A percentile compares a stretch with the other conserved stretches of the same genome.
Conservation (phyloP, 2,797 vertebrate species). For the Acanthopagrus latus region DNA sequence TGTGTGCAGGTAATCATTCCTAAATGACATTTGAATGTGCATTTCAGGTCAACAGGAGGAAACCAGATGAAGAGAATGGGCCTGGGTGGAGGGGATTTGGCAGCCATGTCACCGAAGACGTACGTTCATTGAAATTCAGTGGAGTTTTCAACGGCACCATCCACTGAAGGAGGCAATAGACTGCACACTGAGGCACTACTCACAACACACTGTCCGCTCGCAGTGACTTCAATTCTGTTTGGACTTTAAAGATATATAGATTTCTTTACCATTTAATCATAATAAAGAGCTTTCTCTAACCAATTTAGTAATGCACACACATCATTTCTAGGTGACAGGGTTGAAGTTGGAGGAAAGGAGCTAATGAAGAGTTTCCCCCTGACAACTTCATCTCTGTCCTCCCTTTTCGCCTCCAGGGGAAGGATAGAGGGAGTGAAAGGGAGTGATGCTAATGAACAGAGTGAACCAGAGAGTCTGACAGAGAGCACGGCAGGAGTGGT, state of each 20-base stretch:
- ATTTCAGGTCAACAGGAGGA: background rate
- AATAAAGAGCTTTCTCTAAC: too few relatives aligned
- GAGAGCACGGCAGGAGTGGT: background rate
- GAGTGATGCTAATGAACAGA: constrained; percentile 18
- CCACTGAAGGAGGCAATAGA: too few relatives aligned
- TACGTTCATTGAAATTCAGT: too few relatives aligned
- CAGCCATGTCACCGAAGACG: too few relatives aligned
- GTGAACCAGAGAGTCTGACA: constrained; percentile 7
- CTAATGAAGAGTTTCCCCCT: constrained; percentile 4
- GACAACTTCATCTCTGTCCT: constrained; percentile 9
- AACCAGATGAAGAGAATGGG: background rate
- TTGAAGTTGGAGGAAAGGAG: background rate
- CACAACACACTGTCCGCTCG: too few relatives aligned
- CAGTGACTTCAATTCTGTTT: too few relatives aligned
- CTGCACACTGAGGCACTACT: too few relatives aligned
- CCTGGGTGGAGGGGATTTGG: background rate
- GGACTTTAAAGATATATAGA: too few relatives aligned
- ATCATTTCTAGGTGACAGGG: background rate
- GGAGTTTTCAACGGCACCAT: too few relatives aligned
- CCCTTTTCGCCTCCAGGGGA: background rate
- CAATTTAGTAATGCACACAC: too few relatives aligned
- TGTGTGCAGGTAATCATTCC: background rate
- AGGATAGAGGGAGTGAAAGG: background rate
- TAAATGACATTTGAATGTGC: background rate
- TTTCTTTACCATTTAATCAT: too few relatives aligned